These are phyloP conservation scores for Dendropsophus ebraccatus DNA, from an alignment of 2,113 vertebrate genomes.

Conservation along the genomic window DNA sequence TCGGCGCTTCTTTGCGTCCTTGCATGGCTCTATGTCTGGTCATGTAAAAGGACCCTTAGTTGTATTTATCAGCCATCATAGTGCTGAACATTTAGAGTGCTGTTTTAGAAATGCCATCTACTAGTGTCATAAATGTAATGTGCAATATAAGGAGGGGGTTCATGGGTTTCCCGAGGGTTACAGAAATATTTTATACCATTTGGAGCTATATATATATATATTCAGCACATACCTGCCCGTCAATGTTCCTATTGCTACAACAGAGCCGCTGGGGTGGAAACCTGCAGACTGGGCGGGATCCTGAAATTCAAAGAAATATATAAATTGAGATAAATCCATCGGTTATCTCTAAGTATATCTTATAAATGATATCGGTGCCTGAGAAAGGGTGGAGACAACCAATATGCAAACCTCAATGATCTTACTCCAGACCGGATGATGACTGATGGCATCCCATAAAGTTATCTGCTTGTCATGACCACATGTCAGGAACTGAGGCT, in stretches of 20 bases:
- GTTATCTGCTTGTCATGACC: constrained; percentile 92
- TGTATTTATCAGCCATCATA: no score
- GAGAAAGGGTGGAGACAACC: not conserved
- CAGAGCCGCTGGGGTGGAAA: constrained; percentile 92
- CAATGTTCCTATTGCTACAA: constrained; percentile 92
- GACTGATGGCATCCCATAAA: constrained; percentile 88
- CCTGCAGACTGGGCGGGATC: constrained; percentile 93
- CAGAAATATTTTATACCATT: no score
- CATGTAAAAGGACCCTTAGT: no score
- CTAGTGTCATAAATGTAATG: no score
- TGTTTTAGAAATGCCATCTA: no score
- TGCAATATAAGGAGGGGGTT: no score
- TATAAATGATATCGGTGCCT: not conserved
- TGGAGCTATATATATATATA: no score
- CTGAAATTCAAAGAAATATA: constrained; percentile 68
- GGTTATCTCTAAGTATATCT: not conserved
- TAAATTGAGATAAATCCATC: not conserved
- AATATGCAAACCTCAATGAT: constrained; percentile 80
- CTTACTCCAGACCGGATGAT: constrained; percentile 91
- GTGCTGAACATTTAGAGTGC: no score
- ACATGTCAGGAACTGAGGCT: constrained; percentile 91
- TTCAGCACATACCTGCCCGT: constrained; percentile 85
- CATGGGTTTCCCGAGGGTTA: no score
- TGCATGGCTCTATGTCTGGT: no score
- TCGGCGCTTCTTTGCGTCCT: no score